Base-by-base conservation (phyloP, 2,888 invertebrate species). In the Hydrotaea cyrtoneurina region DNA sequence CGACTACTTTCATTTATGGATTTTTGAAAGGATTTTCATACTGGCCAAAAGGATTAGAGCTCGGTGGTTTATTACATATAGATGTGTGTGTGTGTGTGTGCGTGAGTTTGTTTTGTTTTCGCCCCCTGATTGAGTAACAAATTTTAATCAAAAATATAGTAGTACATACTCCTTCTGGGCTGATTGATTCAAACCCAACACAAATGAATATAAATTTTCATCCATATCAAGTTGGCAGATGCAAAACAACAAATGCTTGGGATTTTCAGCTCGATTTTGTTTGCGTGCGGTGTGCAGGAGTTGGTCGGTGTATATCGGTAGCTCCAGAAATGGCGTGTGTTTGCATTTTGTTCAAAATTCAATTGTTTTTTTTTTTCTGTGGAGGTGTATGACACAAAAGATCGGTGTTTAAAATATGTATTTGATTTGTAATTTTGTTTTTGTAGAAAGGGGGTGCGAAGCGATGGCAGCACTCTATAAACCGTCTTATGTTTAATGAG, bases 101-200 rank as follows among this genome's bases (percentile, higher is more conserved):
- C 43, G 17, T 55, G 31, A 46, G 3, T 21, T 23, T 23, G 11
- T 36, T 55, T 72, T 66, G 11, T 50, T 55, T 78, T 83, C 53
- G 55, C 50, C 69, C 79, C 64, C 64, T 39, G 31, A 31, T 31
- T 31, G 39, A 2, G 39, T 66, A 77, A 64, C 82, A 86, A 84
- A 84, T 86, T 86, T 86, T 86, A 86, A 86, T 86, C 86, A 86
- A 86, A 86, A 86, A 78, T 86, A 78, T 86, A 82, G 80, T 80
- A 86, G 17, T 31, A 31, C 59, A 36, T 62, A 15, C 66, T 19
- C 71, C 66, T 82, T 84, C 82, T 79, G 76, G n/a, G 85, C 53
- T 84, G 84, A 86, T 86, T 86, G 84, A 86, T 86, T 82, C 55
- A 69, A 69, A 69, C 7, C 69, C 43, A 43, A 46, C 15, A 39